phyloP scores from a whole-genome alignment of 2,888 invertebrate species.

The Drosophila histrio region DNA sequence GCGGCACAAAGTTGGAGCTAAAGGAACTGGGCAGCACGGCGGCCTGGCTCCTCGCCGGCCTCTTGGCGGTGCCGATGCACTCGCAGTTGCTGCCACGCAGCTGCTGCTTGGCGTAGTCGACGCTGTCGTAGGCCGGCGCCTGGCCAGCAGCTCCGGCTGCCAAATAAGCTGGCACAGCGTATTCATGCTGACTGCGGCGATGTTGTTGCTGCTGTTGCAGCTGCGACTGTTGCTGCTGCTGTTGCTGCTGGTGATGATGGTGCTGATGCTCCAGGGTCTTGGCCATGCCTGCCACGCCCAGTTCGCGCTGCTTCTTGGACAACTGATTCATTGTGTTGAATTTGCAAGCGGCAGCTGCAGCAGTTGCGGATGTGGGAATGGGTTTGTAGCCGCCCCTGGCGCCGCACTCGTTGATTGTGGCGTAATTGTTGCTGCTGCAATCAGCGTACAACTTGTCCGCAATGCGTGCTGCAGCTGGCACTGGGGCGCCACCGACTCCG shows the following conservation, averaged over 20 bases:
- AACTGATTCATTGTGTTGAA: slow-evolving; percentile 83
- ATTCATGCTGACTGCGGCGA: slow-evolving; percentile 83
- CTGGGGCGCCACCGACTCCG: slow-evolving; percentile 25
- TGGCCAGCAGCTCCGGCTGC: slow-evolving; percentile 46
- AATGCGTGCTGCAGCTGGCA: slow-evolving; percentile 53
- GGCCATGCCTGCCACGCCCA: slow-evolving; percentile 60
- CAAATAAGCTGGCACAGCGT: slow-evolving; percentile 83
- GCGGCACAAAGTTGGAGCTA: slow-evolving; percentile 82
- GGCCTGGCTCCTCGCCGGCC: slow-evolving; percentile 36
- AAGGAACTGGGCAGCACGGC: slow-evolving; percentile 76
- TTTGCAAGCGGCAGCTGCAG: slow-evolving; percentile 81
- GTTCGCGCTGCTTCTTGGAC: slow-evolving; percentile 70
- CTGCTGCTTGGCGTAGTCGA: slow-evolving; percentile 78
- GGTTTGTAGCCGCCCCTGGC: slow-evolving; percentile 81
- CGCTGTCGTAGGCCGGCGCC: slow-evolving; percentile 76
- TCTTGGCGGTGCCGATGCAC: slow-evolving; percentile 70
- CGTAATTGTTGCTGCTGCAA: slow-evolving; percentile 82
- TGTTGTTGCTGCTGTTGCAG: slow-evolving; percentile 48
- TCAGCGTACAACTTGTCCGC: slow-evolving; percentile 80
- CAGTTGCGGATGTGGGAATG: slow-evolving; percentile 73
- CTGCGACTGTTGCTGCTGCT: slow-evolving; percentile 42
- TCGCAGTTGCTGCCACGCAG: slow-evolving; percentile 67
- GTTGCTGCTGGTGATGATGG: slow-evolving; percentile 50
- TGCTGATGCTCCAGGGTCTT: slow-evolving; percentile 82
- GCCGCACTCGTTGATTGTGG: slow-evolving; percentile 83